Evolutionary conservation across 2,797 vertebrate genomes (phyloP), one percentile per base, ranked within the genome.

Genomic region (Acridotheres tristis): DNA sequence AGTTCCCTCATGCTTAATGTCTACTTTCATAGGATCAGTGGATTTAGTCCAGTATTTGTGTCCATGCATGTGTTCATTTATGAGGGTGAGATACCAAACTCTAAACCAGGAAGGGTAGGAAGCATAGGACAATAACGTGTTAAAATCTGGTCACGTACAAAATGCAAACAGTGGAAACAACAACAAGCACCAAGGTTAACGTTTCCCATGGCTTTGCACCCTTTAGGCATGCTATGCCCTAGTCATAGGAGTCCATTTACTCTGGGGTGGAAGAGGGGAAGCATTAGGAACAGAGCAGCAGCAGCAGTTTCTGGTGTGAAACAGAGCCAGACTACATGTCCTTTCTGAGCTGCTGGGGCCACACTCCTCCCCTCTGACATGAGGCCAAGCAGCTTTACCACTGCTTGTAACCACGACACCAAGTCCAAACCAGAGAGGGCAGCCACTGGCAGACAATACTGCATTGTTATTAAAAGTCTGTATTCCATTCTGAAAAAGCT

Each of bases 151-250:
- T n/a, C 27, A 25, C 0, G 1, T 48, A 62, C 40, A 76, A 90
- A 88, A 81, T 2, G 16, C 51, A 30, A 40, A 50, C 42, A 43
- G 63, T 16, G 51, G 59, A 59, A 68, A 50, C 57, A 80, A 82
- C 19, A 68, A 3, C 19, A 69, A 69, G 45, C 1, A 0, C 42
- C 50, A 81, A 54, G 0, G 0, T 17, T 29, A 43, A 51, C 0
- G 3, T 48, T 76, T 74, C n/a, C 66, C 43, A 21, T 11, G 26
- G 20, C 59, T 78, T 72, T 84, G 47, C 43, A 63, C 14, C 47
- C 22, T 68, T 78, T 16, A 57, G 76, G 57, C 16, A 26, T 2
- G 3, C 42, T 29, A 4, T 29, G 50, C 11, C 61, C 66, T 63
- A 13, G 12, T 15, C 36, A 36, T 2, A 50, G 1, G 45, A 2